phyloP scores from a whole-genome alignment of 2,888 invertebrate species.

The Macrophya alboannulata region DNA sequence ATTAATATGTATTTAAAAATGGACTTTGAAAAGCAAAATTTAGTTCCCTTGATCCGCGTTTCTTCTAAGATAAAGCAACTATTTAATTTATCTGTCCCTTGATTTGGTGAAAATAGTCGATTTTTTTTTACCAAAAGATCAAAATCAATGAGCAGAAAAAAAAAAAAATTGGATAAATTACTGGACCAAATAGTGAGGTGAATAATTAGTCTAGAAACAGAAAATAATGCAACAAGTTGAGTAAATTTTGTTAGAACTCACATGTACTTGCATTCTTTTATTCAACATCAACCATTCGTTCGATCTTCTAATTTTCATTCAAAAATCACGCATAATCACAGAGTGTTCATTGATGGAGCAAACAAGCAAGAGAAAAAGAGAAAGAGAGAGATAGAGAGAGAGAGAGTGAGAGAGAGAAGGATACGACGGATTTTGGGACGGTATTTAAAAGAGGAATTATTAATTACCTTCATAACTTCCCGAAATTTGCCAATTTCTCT shows the following conservation, averaged over 20 bases:
- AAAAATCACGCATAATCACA: constrained; percentile 29
- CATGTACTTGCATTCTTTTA: neutral
- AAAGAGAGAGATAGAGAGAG: too few species aligned
- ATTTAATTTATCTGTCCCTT: neutral
- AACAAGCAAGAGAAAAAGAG: constrained; percentile 35
- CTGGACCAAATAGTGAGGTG: neutral
- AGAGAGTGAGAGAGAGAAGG: neutral
- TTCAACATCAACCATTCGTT: neutral
- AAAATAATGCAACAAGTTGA: neutral
- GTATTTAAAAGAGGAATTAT: constrained; percentile 34
- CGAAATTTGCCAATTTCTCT: constrained; percentile 99
- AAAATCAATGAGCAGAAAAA: neutral
- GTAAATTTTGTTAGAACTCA: neutral
- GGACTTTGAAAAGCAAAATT: neutral
- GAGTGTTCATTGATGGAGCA: constrained; percentile 39
- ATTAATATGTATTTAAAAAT: neutral
- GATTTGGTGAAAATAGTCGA: neutral
- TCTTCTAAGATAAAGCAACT: neutral
- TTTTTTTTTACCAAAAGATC: neutral
- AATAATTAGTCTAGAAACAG: neutral
- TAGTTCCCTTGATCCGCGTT: neutral
- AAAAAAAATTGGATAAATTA: neutral
- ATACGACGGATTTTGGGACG: constrained; percentile 31
- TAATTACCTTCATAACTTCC: constrained; percentile 96
- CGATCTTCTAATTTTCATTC: constrained; percentile 28